Conservation (phyloP, 2,888 invertebrate species). For the Melipona bicolor region DNA sequence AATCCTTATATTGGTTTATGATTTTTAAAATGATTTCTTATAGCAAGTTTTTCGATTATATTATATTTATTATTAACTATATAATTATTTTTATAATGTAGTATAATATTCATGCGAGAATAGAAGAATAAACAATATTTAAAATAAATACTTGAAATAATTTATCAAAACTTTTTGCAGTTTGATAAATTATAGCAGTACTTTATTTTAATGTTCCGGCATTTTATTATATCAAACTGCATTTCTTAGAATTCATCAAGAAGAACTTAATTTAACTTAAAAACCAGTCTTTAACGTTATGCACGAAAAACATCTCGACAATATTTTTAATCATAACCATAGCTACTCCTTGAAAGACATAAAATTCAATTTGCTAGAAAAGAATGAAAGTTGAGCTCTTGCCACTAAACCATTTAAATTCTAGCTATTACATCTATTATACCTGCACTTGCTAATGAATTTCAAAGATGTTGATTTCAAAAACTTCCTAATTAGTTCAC, state of each 20-base stretch:
- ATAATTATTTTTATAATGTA: not conserved
- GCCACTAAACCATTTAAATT: constrained; percentile 11
- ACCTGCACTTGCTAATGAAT: constrained; percentile 6
- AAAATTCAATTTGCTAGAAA: constrained; percentile 31
- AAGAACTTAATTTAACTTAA: constrained; percentile 3
- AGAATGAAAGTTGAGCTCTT: constrained; percentile 13
- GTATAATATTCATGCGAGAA: not conserved
- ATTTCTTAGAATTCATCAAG: not conserved
- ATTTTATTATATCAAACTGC: not conserved
- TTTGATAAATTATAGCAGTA: no score
- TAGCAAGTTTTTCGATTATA: not conserved
- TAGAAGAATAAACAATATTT: not conserved
- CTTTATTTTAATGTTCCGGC: not conserved
- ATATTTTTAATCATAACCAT: constrained; percentile 28
- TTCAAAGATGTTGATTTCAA: not conserved
- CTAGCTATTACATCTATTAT: not conserved
- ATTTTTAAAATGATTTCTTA: not conserved
- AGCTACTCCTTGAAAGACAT: constrained; percentile 17
- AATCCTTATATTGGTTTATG: not conserved
- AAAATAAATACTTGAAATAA: not conserved
- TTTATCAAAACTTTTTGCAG: no score
- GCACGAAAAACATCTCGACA: not conserved
- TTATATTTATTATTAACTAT: not conserved
- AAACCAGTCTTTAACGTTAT: constrained; percentile 3
- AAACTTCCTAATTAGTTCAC: not conserved